Conservation (phyloP, 2,113 vertebrate genomes). For the Nothoprocta perdicaria region DNA sequence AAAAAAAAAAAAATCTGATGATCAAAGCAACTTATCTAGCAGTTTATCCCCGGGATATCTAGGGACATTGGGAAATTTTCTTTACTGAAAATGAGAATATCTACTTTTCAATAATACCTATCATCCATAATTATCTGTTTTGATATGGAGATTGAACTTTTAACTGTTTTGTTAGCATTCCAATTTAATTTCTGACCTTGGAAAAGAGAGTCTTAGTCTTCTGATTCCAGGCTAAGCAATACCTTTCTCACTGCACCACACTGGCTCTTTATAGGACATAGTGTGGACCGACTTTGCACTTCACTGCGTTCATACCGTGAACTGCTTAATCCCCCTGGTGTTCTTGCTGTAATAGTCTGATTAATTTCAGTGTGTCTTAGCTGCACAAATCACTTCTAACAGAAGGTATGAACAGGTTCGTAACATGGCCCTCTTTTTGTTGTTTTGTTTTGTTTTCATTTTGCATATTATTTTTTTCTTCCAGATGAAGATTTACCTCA, state of each 20-base stretch:
- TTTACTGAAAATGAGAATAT: background rate
- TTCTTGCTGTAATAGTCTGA: background rate
- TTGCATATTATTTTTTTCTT: background rate
- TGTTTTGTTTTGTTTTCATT: background rate
- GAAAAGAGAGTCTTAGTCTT: background rate
- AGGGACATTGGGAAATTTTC: background rate
- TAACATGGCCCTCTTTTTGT: background rate
- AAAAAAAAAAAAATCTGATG: background rate
- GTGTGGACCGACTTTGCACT: background rate
- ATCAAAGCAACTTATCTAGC: background rate
- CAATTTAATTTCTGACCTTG: background rate
- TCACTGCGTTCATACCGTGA: background rate
- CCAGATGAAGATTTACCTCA: background rate
- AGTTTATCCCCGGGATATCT: background rate
- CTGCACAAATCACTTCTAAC: background rate
- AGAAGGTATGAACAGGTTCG: background rate
- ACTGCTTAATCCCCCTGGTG: background rate
- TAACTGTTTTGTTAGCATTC: background rate
- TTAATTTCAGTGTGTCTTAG: constrained; percentile 9
- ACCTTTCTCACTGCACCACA: background rate
- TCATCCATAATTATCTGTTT: background rate
- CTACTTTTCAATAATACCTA: background rate
- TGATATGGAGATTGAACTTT: background rate
- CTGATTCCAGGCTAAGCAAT: background rate
- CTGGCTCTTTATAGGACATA: background rate